Base-by-base conservation (phyloP, 30 jellyfish, hydroid and myxozoan species). In the Aurelia aurita complex sp. Pacific region DNA sequence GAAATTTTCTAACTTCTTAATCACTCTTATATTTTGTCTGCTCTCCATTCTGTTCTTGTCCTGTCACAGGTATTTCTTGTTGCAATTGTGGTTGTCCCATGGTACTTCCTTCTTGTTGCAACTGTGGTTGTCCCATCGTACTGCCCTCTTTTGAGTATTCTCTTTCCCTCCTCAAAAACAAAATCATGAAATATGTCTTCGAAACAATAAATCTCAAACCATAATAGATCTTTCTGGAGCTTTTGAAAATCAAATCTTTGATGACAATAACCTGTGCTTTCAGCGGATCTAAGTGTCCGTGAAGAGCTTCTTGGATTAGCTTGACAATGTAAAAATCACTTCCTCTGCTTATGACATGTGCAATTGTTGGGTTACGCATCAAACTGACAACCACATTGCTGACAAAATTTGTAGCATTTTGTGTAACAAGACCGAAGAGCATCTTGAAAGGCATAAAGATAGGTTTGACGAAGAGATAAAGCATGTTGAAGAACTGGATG, bases 261-360 rank as follows among this genome's bases (percentile, higher is more conserved):
- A 94, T 63, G 57, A 94, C 97, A 74, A 85, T 73, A 43, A 94
- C 91, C 75, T 94, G 99, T 0, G 99, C 97, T 64, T 83, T 90
- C 67, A 94, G 35, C 11, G 99, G 99, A 82, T 94, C 99, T 33
- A 94, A 73, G 60, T 88, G 90, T 0, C 97, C 97, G 77, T 94
- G 97, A 34, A 77, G 73, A 13, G 90, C 92, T 86, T 94, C 97
- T 50, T 82, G 83, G 40, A 90, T 34, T 4, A 90, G 46, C 65
- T 74, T 78, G 64, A 93, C 93, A 59, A 93, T 65, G 68, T 74
- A 88, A 18, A 85, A 33, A 61, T 85, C 82, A 50, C 85, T 80
- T 61, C 97, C 87, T 57, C 84, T 69, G 16, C 76, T 62, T 35
- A 89, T 53, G 40, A 89, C 42, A 62, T 12, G 32, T 17, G 87